These are phyloP conservation scores for Pteria penguin DNA, from an alignment of 2,888 invertebrate genomes.

Conservation along the genomic window DNA sequence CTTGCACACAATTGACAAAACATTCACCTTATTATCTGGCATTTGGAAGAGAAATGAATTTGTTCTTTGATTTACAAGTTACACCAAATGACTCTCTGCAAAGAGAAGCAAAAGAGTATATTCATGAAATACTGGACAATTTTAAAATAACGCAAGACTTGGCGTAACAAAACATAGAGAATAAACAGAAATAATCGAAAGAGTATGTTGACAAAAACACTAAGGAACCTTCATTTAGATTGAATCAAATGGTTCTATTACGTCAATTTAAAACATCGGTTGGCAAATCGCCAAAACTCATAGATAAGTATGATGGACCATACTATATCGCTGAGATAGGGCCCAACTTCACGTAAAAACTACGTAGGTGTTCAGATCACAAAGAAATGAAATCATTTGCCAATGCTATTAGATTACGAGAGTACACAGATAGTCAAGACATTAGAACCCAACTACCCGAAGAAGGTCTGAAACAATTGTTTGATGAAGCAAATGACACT, in stretches of 20 bases:
- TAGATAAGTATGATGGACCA: conserved; percentile 21
- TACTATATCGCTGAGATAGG: conserved; percentile 29
- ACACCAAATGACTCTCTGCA: not conserved
- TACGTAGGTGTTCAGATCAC: not conserved
- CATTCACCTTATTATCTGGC: not conserved
- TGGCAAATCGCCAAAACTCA: conserved; percentile 27
- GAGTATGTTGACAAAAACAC: conserved; percentile 19
- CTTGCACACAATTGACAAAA: not conserved
- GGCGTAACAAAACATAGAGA: not conserved
- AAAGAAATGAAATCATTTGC: conserved; percentile 9
- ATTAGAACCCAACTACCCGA: too few relatives aligned
- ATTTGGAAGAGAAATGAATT: not conserved
- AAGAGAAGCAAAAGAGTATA: conserved; percentile 7
- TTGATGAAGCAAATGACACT: too few relatives aligned
- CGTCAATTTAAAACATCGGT: conserved; percentile 8
- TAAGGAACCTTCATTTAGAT: not conserved
- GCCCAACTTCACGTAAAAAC: conserved; percentile 19
- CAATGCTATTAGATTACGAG: too few relatives aligned
- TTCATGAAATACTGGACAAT: conserved; percentile 1
- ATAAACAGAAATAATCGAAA: not conserved
- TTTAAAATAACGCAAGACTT: conserved; percentile 15
- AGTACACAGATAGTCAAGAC: too few relatives aligned
- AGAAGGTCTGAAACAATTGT: too few relatives aligned
- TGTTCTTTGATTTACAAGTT: not conserved
- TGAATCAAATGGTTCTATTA: not conserved